phyloP scores from a whole-genome alignment of 2,113 vertebrate genomes.

The Chionis minor region DNA sequence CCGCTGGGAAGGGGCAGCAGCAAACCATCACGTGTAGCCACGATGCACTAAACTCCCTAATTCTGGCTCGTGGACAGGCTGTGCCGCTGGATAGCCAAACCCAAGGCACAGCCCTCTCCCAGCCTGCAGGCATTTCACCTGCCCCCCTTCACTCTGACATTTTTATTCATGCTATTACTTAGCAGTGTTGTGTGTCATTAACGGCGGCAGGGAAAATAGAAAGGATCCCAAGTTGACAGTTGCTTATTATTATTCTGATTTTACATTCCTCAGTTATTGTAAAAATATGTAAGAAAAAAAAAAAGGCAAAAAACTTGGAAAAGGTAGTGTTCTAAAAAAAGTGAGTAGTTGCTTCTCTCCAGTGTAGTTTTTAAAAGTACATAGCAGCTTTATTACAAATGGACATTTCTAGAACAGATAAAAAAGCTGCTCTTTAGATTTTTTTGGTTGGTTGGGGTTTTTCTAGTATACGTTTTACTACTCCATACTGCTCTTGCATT shows the following conservation, averaged over 20 bases:
- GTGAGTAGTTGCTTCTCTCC: neutral
- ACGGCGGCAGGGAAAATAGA: rapidly evolving
- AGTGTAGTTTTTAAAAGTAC: neutral
- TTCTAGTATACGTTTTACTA: neutral
- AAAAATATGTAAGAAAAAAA: too few species aligned
- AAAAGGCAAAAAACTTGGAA: neutral
- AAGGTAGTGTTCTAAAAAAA: neutral
- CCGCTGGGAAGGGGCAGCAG: rapidly evolving
- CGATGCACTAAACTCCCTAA: rapidly evolving
- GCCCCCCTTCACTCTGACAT: neutral
- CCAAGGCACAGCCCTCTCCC: neutral
- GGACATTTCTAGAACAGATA: neutral
- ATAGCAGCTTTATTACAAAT: neutral
- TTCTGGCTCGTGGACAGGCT: neutral
- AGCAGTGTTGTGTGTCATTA: neutral
- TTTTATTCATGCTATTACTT: neutral
- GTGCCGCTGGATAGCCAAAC: neutral
- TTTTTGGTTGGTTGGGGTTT: neutral
- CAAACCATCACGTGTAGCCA: neutral
- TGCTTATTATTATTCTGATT: too few species aligned
- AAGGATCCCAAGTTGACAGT: neutral
- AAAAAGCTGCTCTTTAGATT: neutral
- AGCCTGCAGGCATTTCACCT: neutral
- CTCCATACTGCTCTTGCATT: neutral
- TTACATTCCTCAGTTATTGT: neutral